Base-by-base conservation (phyloP, 2,888 invertebrate genomes). In the Lamellibrachia satsuma region DNA sequence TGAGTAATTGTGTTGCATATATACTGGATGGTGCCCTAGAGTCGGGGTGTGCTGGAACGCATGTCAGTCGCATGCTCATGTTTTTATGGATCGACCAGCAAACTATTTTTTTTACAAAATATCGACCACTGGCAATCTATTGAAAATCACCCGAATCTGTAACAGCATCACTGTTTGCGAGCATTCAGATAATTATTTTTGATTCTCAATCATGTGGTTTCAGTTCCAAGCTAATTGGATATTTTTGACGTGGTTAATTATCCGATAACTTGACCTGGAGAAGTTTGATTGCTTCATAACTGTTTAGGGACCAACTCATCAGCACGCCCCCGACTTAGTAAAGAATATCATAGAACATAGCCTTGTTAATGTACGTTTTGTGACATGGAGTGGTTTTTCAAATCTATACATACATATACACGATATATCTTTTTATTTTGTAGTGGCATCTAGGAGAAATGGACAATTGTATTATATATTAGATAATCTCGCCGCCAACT, bases 361-460 rank as follows among this genome's bases (percentile, higher is more conserved):
- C 22, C 75, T 75, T 75, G 75, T 75, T 75, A 39, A 75, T 75
- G 75, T 75, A 75, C 75, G 15, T 22, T 75, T 75, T 75, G 75
- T 75, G 75, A 75, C 75, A 75, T 75, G 75, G 75, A 75, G 75
- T 75, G 75, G 75, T 75, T 75, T 75, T 75, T 75, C 75, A 75
- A 75, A 75, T 75, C 75, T 75, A 75, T 75, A 75, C 75, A 57
- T 57, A 57, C 57, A 75, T 75, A 75, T 75, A 75, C 75, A 75
- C 75, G n/a, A 75, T 75, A 75, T 75, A 75, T 75, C 75, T 75
- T 75, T 75, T 75, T 75, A 75, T 75, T 75, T 75, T 75, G 75
- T 75, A 75, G 75, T 75, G 75, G 75, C n/a, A n/a, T 75, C 75
- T 75, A 75, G 75, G 75, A 75, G 22, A 75, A 75, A 75, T 75